A percentile compares a stretch with the other conserved stretches of the same genome.
Evolutionary conservation across 2,113 vertebrate genomes (phyloP).

Genomic region (Myrmecobius fasciatus): DNA sequence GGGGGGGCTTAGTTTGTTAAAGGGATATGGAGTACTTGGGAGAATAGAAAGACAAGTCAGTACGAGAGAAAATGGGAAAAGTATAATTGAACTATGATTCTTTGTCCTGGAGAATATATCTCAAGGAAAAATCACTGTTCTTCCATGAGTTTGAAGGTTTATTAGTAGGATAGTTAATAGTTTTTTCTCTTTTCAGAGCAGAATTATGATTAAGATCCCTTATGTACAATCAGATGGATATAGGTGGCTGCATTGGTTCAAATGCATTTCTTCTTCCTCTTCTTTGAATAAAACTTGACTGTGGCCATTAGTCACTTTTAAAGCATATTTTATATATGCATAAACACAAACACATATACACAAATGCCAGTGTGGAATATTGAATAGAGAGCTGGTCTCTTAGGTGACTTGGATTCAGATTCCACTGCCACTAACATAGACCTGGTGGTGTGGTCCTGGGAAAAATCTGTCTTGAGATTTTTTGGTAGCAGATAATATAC

Average conservation of each 20-base stretch:
- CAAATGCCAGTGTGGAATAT: not conserved
- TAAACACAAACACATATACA: not conserved
- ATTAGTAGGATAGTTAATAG: not conserved
- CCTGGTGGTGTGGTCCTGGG: not conserved
- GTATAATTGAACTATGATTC: not conserved
- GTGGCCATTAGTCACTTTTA: not conserved
- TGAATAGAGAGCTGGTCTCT: not conserved
- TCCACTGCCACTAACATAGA: not conserved
- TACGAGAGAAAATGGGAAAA: conserved; percentile 38
- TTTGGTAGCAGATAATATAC: not conserved
- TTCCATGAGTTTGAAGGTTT: not conserved
- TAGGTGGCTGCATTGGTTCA: not conserved
- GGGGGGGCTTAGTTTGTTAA: conserved; percentile 33
- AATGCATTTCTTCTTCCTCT: not conserved
- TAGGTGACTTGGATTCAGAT: not conserved
- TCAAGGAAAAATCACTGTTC: not conserved
- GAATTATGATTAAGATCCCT: not conserved
- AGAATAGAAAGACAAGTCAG: conserved; percentile 16
- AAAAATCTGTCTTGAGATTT: not conserved
- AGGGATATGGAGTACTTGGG: conserved; percentile 16
- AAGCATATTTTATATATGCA: not conserved
- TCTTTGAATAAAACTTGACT: not conserved
- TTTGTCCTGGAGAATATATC: conserved; percentile 19
- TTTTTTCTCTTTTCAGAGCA: not conserved
- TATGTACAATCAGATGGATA: not conserved